A percentile compares a stretch with the other conserved stretches of the same genome.
Conservation (phyloP, 2,797 vertebrate genomes). For the Thripadectes ignobilis region DNA sequence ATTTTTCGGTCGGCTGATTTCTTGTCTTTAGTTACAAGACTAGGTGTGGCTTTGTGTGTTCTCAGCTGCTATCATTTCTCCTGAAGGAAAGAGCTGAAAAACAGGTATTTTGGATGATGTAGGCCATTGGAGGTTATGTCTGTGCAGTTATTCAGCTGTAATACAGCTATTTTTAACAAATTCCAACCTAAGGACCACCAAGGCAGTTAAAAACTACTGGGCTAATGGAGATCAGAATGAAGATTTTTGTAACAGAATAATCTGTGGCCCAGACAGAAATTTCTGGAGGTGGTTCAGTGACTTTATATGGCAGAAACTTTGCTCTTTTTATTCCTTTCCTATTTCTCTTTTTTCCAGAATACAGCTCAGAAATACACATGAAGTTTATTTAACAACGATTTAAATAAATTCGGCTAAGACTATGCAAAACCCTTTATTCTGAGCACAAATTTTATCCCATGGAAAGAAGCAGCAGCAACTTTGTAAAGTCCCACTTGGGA, state of each 20-base stretch:
- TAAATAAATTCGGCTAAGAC: neutral
- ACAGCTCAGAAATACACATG: neutral
- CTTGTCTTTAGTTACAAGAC: neutral
- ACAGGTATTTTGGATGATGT: neutral
- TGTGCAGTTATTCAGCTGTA: neutral
- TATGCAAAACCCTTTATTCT: neutral
- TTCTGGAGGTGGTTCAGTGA: neutral
- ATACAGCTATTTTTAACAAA: neutral
- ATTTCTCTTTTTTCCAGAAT: neutral
- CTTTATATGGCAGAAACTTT: neutral
- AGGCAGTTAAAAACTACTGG: neutral
- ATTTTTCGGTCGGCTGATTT: neutral
- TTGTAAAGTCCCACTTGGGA: neutral
- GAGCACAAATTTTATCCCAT: neutral
- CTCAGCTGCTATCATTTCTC: neutral
- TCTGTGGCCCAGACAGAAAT: neutral
- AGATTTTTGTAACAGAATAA: neutral
- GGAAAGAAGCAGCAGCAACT: neutral
- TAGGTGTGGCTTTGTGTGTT: neutral
- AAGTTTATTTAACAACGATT: neutral
- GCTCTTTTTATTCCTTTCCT: rapidly evolving
- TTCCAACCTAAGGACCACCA: neutral
- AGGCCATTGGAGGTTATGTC: neutral
- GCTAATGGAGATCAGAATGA: neutral
- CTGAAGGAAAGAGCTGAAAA: neutral